phyloP scores from a whole-genome alignment of 2,113 vertebrate species.

The Ctenomys sociabilis region DNA sequence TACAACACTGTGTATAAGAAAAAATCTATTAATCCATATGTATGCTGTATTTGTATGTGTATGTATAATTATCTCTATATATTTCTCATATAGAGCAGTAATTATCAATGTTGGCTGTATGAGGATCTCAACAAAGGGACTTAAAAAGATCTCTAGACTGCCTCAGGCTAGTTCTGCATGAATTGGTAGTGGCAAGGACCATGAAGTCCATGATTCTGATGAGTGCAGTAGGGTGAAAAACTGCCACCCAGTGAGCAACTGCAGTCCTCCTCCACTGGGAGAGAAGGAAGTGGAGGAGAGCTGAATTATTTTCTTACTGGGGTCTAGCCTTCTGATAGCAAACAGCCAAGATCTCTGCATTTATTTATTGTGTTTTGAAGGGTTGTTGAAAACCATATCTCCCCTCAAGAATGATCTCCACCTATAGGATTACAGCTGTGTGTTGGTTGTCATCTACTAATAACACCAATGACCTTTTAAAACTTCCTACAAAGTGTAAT shows the following conservation, averaged over 20 bases:
- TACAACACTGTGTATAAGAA: not conserved
- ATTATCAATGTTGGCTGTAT: not conserved
- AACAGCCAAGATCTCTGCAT: not conserved
- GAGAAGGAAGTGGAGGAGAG: not conserved
- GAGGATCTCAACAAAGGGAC: not conserved
- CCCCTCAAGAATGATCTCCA: not conserved
- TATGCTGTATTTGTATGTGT: not conserved
- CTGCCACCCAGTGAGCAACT: not conserved
- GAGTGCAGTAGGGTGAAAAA: not conserved
- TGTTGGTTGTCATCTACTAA: slow-evolving; percentile 7
- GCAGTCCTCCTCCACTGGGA: not conserved
- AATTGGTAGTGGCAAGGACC: not conserved
- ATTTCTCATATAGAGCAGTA: not conserved
- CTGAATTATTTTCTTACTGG: not conserved
- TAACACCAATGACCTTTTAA: not conserved
- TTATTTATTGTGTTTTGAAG: not conserved
- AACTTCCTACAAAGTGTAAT: not conserved
- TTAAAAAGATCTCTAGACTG: not conserved
- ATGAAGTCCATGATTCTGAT: not conserved
- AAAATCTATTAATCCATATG: not conserved
- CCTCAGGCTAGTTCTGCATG: not conserved
- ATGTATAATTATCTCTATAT: not conserved
- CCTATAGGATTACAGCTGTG: not conserved
- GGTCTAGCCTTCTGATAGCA: not conserved
- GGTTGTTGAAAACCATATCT: not conserved